Evolutionary conservation across 2,113 vertebrate genomes (phyloP), one percentile per base, ranked within the genome.

Genomic region (Helogale parvula): DNA sequence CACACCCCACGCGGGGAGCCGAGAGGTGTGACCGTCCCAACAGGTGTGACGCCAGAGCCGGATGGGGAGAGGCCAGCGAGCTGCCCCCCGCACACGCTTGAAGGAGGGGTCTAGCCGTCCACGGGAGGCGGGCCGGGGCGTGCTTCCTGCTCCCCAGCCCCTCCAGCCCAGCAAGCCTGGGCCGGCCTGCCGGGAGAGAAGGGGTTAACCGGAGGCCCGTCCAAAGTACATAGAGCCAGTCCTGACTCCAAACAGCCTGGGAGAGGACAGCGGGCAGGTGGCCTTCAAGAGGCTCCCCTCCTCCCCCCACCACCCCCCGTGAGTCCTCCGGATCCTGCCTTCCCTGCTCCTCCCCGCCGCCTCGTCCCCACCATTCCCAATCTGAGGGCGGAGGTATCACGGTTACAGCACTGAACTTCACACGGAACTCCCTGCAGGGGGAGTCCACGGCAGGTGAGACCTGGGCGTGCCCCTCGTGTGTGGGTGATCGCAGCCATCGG

Each of bases 231-330:
- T 60, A 86, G 68, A 83, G 77, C 47, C 69, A 31, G 81, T 72
- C 81, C 79, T 29, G 2, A 96, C 95, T 95, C 88, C 89, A 98
- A 97, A 90, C 94, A 83, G 81, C 21, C 74, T 84, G 94, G 76
- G 47, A 87, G 45, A 47, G 3, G 41, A 31, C 2, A 8, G 19
- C 60, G 27, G 6, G n/a, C 27, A 4, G 35, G 25, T 85, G 6
- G 13, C 52, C 80, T 95, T 54, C 63, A 69, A 35, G 71, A 25
- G 19, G 23, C 6, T 4, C 63, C 45, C n/a, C 50, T n/a, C 11
- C n/a, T 66, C 5, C 31, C 27, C 38, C n/a, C 77, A n/a, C 33
- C 33, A 21, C 77, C n/a, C 19, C 68, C 72, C 47, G 25, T 25
- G 8, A 23, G 45, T 54, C 50, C 77, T 13, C 5, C 0, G 17